Conservation (phyloP, 2,888 invertebrate genomes). For the Orgyia antiqua region DNA sequence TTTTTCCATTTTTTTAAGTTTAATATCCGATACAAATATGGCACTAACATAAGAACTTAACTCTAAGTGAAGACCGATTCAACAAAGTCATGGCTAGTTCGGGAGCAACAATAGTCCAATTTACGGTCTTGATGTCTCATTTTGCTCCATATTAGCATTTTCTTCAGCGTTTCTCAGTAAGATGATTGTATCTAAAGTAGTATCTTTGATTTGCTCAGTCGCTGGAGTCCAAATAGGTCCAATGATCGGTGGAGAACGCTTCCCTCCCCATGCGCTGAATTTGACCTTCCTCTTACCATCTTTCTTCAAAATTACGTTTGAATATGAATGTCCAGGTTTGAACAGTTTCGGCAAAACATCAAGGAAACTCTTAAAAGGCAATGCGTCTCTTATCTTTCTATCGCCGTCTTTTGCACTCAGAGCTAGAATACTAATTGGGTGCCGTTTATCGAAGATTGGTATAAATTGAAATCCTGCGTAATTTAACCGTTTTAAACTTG, state of each 20-base stretch:
- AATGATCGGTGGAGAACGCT: conserved; percentile 66
- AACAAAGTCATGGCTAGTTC: conserved; percentile 21
- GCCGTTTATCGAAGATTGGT: conserved; percentile 48
- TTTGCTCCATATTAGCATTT: conserved; percentile 13
- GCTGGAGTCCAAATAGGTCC: conserved; percentile 68
- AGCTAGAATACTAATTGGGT: conserved; percentile 55
- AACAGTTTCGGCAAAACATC: conserved; percentile 49
- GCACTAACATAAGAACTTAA: conserved; percentile 37
- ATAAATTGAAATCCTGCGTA: conserved; percentile 52
- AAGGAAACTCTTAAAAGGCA: conserved; percentile 53
- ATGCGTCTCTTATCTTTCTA: conserved; percentile 39
- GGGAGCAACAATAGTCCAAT: conserved; percentile 25
- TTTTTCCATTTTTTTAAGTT: conserved; percentile 24
- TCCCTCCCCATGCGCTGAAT: conserved; percentile 71
- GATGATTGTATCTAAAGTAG: conserved; percentile 50
- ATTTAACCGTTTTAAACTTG: conserved; percentile 36
- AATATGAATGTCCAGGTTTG: conserved; percentile 61
- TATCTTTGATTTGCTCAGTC: conserved; percentile 43
- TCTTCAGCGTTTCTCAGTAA: conserved; percentile 45
- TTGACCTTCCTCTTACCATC: conserved; percentile 70
- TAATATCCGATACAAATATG: conserved; percentile 32
- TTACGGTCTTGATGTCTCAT: conserved; percentile 28
- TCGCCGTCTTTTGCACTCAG: conserved; percentile 45
- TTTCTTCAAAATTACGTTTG: conserved; percentile 57
- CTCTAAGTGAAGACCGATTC: conserved; percentile 15